Evolutionary conservation across 2,113 vertebrate species (phyloP).

Genomic region (Sylvilagus bachmani): DNA sequence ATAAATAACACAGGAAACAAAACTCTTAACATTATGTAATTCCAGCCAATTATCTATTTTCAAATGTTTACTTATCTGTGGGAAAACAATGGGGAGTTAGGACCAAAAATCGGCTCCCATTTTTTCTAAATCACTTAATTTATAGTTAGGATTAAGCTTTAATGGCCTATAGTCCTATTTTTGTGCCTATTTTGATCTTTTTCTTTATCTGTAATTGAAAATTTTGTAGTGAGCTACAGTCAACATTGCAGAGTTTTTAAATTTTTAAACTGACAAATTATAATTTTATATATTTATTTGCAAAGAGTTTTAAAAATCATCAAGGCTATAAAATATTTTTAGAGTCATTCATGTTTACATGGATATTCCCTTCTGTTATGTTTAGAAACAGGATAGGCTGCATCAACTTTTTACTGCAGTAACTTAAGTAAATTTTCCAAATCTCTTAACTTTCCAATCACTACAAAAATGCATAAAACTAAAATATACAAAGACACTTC

Average conservation of each 20-base stretch:
- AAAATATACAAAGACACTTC: background rate
- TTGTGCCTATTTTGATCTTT: constrained; percentile 14
- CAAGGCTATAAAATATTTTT: background rate
- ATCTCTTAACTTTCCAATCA: background rate
- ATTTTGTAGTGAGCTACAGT: constrained; percentile 13
- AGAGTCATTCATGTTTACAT: constrained; percentile 15
- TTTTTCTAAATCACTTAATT: background rate
- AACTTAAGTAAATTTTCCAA: constrained; percentile 50
- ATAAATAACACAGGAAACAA: background rate
- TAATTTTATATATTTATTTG: background rate
- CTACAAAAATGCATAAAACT: constrained; percentile 41
- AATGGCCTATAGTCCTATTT: background rate
- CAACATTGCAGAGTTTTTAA: constrained; percentile 42
- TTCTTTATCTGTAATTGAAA: constrained; percentile 43
- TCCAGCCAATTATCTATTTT: background rate
- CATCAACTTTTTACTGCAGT: constrained; percentile 48
- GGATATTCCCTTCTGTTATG: background rate
- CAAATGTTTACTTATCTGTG: background rate
- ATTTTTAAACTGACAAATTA: background rate
- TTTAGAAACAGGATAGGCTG: constrained; percentile 16
- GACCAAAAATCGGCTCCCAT: background rate
- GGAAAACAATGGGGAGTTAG: constrained; percentile 1
- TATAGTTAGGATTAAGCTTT: constrained; percentile 44
- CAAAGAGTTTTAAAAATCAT: constrained; percentile 56
- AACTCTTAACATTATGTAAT: background rate